Percentiles rank a stretch among this genome's conserved stretches.
Evolutionary conservation across 2,797 vertebrate species (phyloP).

Genomic region (Lepidocolaptes lacrymiger): DNA sequence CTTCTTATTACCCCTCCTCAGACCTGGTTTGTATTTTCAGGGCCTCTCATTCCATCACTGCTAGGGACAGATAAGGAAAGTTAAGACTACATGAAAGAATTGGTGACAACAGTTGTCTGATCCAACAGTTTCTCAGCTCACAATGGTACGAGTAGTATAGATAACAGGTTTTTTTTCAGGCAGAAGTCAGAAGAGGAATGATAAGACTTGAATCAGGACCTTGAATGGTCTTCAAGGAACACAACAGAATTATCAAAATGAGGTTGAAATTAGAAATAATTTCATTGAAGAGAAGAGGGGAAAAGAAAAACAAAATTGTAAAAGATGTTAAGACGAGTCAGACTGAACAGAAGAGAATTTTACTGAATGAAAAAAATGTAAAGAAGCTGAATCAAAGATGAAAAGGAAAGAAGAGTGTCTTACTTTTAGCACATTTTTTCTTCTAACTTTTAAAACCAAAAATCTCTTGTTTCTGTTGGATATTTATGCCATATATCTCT

Average conservation of each 20-base stretch:
- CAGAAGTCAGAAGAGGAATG: neutral
- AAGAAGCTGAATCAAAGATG: neutral
- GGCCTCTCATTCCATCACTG: neutral
- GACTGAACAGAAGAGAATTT: neutral
- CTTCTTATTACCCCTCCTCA: neutral
- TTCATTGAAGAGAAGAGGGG: neutral
- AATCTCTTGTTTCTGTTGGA: neutral
- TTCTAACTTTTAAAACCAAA: neutral
- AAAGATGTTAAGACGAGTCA: neutral
- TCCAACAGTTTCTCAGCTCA: neutral
- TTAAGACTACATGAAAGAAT: neutral
- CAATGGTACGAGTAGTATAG: neutral
- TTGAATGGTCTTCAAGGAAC: neutral
- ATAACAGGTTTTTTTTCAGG: neutral
- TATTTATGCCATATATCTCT: neutral
- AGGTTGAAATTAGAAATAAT: neutral
- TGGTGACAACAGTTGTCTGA: neutral
- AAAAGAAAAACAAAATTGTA: neutral
- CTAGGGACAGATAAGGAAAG: neutral
- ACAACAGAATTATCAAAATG: neutral
- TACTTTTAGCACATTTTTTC: neutral
- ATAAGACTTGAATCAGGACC: neutral
- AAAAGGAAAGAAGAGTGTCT: neutral
- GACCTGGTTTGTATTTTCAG: neutral
- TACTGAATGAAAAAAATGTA: neutral